Percentiles rank a stretch among this genome's conserved stretches.
Conservation (phyloP, 2,888 invertebrate genomes). For the Acheta domesticus region DNA sequence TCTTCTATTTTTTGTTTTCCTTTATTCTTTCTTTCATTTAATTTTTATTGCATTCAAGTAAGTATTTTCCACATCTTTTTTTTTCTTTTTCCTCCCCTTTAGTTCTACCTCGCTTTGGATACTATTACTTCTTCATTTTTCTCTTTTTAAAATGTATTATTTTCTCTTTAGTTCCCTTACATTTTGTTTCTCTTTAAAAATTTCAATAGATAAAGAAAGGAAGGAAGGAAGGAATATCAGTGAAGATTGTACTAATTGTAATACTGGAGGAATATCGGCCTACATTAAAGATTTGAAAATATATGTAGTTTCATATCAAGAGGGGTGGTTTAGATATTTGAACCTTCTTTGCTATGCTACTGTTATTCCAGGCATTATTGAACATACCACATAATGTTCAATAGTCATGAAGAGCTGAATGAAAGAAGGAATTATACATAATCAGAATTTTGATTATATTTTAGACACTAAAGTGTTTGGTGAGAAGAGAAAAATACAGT, state of each 20-base stretch:
- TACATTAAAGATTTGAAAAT: neutral
- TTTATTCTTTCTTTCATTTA: neutral
- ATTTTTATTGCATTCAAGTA: neutral
- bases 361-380: neutral
- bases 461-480: too few species aligned
- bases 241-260: neutral
- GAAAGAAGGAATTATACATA: too few species aligned
- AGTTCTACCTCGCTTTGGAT: neutral
- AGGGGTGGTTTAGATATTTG: neutral
- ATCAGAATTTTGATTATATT: too few species aligned
- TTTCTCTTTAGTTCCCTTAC: neutral
- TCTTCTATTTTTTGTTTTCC: neutral
- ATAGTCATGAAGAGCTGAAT: too few species aligned
- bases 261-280: neutral
- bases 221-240: neutral
- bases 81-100: neutral
- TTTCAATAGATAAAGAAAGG: neutral
- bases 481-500: too few species aligned
- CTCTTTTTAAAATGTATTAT: neutral
- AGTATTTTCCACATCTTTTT: neutral
- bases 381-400: too few species aligned
- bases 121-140: neutral
- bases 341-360: neutral
- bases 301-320: slow-evolving; percentile 9
- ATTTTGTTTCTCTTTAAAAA: neutral